Conservation (phyloP, 2,797 vertebrate species). For the Huso huso region DNA sequence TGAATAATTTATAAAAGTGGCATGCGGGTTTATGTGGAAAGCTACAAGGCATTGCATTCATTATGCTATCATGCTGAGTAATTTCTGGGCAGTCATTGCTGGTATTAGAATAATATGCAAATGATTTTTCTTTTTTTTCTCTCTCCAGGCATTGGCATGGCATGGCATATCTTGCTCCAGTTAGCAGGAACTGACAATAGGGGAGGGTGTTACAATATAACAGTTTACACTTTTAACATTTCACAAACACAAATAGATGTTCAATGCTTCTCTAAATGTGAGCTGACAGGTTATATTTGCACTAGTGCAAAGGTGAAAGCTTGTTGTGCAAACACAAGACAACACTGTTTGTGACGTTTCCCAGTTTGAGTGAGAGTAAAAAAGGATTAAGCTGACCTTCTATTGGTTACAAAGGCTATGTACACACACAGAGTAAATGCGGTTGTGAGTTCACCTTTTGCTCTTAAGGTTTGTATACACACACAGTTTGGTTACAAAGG, state of each 20-base stretch:
- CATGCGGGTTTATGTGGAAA: constrained; percentile 77
- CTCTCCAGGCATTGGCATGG: constrained; percentile 53
- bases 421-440: too few species aligned
- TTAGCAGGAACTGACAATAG: constrained; percentile 42
- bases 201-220: constrained; percentile 46
- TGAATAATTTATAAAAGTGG: constrained; percentile 87
- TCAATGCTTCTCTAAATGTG: constrained; percentile 16
- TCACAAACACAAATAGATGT: constrained; percentile 36
- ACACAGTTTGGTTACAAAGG: too few species aligned
- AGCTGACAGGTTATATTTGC: constrained; percentile 29
- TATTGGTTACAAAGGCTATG: too few species aligned
- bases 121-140: constrained; percentile 41
- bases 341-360: neutral
- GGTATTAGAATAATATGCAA: constrained; percentile 77
- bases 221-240: constrained; percentile 57
- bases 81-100: constrained; percentile 67
- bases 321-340: constrained; percentile 29
- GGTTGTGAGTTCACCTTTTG: too few species aligned
- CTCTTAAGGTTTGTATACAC: too few species aligned
- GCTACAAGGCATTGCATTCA: constrained; percentile 74
- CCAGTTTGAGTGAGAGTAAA: too few species aligned
- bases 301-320: constrained; percentile 39
- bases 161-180: constrained; percentile 47
- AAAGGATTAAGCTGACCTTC: too few species aligned
- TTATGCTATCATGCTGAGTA: constrained; percentile 73